Conservation (phyloP, 35 echinoderm and acorn worm genomes). For the Chiridota heheva region DNA sequence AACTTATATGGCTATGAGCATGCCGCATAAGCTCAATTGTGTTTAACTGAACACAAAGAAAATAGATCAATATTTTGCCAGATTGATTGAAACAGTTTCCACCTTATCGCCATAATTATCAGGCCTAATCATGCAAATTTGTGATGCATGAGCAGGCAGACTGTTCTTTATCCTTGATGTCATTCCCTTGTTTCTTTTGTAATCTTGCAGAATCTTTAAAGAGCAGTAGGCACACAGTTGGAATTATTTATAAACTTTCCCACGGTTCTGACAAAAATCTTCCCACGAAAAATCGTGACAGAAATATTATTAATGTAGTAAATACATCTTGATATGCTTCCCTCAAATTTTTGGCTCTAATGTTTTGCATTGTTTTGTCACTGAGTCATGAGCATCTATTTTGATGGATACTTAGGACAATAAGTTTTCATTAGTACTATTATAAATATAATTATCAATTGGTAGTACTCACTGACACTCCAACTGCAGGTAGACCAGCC, state of each 20-base stretch:
- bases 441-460: background rate
- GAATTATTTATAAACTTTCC: too few species aligned
- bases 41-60: background rate
- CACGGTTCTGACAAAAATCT: too few species aligned
- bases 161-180: too few species aligned
- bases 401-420: background rate
- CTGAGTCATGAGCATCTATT: background rate
- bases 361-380: background rate
- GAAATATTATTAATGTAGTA: background rate
- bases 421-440: background rate
- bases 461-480: constrained; percentile 62
- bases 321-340: background rate
- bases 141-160: too few species aligned
- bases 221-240: too few species aligned
- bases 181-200: too few species aligned
- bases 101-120: too few species aligned
- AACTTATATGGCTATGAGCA: background rate
- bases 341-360: background rate
- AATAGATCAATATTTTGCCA: background rate
- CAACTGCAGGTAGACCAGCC: constrained; percentile 62
- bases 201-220: too few species aligned
- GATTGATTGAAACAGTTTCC: too few species aligned
- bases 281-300: background rate
- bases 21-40: background rate
- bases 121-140: too few species aligned